A percentile compares a stretch with the other conserved stretches of the same genome.
These are phyloP conservation scores for Bothrops jararaca DNA, from an alignment of 2,113 vertebrate genomes.

Conservation along the genomic window DNA sequence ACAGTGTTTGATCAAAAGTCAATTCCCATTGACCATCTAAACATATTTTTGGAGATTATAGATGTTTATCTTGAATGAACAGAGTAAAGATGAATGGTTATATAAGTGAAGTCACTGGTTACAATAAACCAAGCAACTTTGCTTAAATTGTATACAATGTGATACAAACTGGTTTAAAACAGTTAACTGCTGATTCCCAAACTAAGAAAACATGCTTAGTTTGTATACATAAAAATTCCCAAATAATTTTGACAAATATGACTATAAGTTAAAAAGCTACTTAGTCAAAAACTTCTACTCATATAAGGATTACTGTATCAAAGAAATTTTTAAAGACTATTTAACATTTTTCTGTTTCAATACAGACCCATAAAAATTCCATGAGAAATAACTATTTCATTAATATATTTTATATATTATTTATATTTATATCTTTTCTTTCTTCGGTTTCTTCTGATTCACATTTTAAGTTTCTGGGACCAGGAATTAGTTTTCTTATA, in stretches of 20 bases:
- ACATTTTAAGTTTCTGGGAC: neutral
- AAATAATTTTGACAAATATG: neutral
- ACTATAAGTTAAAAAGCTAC: conserved; percentile 5
- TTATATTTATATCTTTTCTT: neutral
- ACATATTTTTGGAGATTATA: neutral
- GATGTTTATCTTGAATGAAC: neutral
- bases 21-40: neutral
- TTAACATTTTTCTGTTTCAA: neutral
- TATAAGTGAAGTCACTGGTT: neutral
- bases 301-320: neutral
- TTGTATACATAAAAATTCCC: neutral
- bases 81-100: neutral
- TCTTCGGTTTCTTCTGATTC: neutral
- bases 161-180: neutral
- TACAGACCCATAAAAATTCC: neutral
- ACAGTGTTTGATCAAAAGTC: neutral
- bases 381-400: neutral
- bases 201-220: conserved; percentile 8
- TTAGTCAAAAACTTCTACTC: neutral
- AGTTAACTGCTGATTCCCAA: neutral
- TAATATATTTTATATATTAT: neutral
- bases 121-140: neutral
- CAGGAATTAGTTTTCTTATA: neutral
- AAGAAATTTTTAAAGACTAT: neutral
- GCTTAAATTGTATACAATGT: neutral